Base-by-base conservation (phyloP, 2,113 vertebrate genomes). In the Rhynchopsitta pachyrhyncha region DNA sequence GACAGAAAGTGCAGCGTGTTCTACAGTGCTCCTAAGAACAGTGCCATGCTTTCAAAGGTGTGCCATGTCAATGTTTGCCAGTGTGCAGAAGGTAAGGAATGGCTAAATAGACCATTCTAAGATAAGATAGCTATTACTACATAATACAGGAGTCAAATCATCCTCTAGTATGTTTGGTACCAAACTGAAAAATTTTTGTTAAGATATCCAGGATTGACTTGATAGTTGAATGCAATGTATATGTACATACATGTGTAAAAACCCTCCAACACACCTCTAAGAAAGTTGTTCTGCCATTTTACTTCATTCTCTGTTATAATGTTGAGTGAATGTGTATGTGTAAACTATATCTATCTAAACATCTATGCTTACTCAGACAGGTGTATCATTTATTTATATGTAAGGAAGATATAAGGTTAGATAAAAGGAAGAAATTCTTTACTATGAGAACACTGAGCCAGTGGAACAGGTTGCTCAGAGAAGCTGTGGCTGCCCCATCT, bases 41-140 rank as follows among this genome's bases (percentile, higher is more conserved):
- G 97, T 4, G 22, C 93, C 44, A 96, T 98, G 97, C 92, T 98
- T 11, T 85, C 97, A 15, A 98, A 97, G 73, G 76, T 98, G 74
- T 98, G 98, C 62, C 78, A 92, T 0, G 92, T 41, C n/a, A 75
- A 41, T 1, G 97, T 97, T 35, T 98, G 98, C 71, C 92, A 97
- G 24, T 98, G 98, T 71, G 98, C 98, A 23, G 98, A 98, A 96
- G 97, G 98, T 98, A 97, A 93, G 92, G 63, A 73, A 53, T 29
- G 11, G 42, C 44, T 60, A 25, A n/a, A 10, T 0, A 27, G 17
- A 1, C 27, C 17, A 29, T 2, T 50, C 39, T 67, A 23, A 74
- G 69, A 60, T 46, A 64, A 85, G 31, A 10, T 1, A 28, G 27
- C 10, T 82, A 29, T 27, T 55, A 64, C 33, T 47, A 10, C n/a